Conservation (phyloP, 1,140 invertebrate species). For the Triops cancriformis region DNA sequence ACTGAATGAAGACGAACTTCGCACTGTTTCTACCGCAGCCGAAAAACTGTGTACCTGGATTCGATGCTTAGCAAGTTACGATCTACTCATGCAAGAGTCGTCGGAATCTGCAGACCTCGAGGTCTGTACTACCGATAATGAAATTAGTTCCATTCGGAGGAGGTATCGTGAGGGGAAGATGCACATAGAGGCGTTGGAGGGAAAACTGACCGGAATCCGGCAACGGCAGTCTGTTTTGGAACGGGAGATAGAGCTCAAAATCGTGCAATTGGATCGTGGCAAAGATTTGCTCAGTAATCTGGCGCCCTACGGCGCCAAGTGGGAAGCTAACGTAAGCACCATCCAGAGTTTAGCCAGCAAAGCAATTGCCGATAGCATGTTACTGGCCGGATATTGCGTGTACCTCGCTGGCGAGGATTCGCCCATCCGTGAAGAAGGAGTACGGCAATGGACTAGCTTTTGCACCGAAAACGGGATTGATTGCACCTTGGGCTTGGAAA, state of each 20-base stretch:
- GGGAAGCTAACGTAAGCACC: not conserved
- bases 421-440: not conserved
- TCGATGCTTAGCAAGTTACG: not conserved
- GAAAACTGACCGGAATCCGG: not conserved
- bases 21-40: not conserved
- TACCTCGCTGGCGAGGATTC: not conserved
- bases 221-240: not conserved
- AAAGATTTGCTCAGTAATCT: constrained; percentile 23
- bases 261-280: constrained; percentile 21
- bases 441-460: not conserved
- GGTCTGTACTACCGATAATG: not conserved
- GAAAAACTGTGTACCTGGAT: not conserved
- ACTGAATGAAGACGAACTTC: not conserved
- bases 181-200: not conserved
- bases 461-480: not conserved
- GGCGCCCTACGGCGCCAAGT: not conserved
- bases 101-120: not conserved
- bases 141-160: not conserved
- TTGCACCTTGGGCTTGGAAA: not conserved
- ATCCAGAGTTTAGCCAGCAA: not conserved
- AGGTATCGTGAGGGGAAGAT: not conserved
- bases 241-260: not conserved
- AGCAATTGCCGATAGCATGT: not conserved
- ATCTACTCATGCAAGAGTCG: not conserved
- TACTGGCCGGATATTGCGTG: not conserved